Percentiles rank a stretch among this genome's conserved stretches.
Evolutionary conservation across 2,113 vertebrate species (phyloP).

Genomic region (Tylochromis polylepis): DNA sequence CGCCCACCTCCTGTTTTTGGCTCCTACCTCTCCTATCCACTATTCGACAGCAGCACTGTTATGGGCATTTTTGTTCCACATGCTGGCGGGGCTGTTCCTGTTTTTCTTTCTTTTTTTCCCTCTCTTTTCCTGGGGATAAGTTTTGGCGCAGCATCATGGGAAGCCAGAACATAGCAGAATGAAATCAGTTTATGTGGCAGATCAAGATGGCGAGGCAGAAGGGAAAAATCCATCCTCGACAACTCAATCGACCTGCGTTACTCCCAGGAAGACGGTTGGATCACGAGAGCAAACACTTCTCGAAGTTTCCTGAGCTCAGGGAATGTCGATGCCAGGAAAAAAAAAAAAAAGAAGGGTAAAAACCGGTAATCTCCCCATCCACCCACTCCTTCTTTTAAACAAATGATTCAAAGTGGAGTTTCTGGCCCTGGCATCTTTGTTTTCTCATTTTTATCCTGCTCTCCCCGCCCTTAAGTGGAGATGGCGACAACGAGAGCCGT

Average conservation of each 20-base stretch:
- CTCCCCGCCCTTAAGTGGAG: not conserved
- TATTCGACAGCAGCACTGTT: not conserved
- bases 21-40: not conserved
- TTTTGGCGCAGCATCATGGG: slow-evolving; percentile 45
- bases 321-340: not conserved
- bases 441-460: not conserved
- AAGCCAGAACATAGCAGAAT: slow-evolving; percentile 42
- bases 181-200: slow-evolving; percentile 38
- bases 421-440: not conserved
- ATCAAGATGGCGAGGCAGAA: slow-evolving; percentile 24
- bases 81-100: not conserved
- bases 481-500: not conserved
- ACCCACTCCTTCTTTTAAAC: not conserved
- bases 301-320: not conserved
- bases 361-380: not conserved
- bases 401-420: not conserved
- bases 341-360: rapidly evolving
- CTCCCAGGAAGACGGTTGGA: not conserved
- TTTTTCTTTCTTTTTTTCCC: not conserved
- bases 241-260: not conserved
- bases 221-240: not conserved
- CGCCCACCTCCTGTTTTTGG: not conserved
- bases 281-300: not conserved
- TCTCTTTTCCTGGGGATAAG: not conserved
- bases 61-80: slow-evolving; percentile 7